Base-by-base conservation (phyloP, 1,140 invertebrate genomes). In the Drosophila pectinifera region DNA sequence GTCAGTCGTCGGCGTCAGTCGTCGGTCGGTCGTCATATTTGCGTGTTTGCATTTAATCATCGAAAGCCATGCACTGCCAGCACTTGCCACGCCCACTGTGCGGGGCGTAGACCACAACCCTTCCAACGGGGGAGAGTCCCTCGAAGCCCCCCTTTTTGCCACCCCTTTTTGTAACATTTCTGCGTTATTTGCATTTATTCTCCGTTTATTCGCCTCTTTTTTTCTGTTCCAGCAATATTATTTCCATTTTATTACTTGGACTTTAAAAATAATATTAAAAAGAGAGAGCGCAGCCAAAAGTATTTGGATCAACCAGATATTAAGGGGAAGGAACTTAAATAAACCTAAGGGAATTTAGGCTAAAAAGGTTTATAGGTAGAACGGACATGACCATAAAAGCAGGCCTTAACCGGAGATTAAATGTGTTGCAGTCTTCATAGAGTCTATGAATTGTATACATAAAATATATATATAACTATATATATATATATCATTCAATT, bases 11-110 rank as follows among this genome's bases (percentile, higher is more conserved):
- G 57, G 62, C 39, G 49, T 67, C 58, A 28, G 80, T 49, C 56
- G 80, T 61, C 56, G 34, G 68, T 69, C 73, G 68, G 61, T 88
- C 83, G 79, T 88, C 84, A 89, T 89, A 88, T 89, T 89, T 88
- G 84, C 84, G 84, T 88, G 84, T 88, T 88, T 88, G 84, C 84
- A 88, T 88, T 88, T 88, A 88, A 88, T 88, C 84, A 88, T 88
- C 85, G 84, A 88, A 88, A 89, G 73, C 76, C 73, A 80, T 88
- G 84, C 83, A 86, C 67, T 65, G 63, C 68, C 63, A 63, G 41
- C 51, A 53, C 49, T 53, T 65, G 59, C 78, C 68, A 80, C 78
- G 73, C 73, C 79, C 79, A 59, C 58, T 16, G 16, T 39, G 20
- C 42, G 38, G 54, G 68, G 38, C 42, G 49, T 4, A 28, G 22